Conservation (phyloP, 2,113 vertebrate species). For the Ginglymostoma cirratum region DNA sequence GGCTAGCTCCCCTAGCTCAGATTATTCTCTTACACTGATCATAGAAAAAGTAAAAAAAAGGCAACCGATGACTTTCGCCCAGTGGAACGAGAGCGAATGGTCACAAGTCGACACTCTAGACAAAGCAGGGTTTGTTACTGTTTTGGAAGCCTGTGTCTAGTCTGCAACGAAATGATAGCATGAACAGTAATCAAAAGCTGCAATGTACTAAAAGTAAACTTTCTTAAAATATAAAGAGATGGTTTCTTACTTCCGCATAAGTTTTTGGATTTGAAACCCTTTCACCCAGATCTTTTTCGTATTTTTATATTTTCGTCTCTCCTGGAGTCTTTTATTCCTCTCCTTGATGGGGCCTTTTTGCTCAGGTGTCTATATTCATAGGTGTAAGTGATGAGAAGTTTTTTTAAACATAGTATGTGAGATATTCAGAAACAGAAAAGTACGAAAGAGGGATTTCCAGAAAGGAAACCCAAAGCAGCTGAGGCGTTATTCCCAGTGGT, state of each 20-base stretch:
- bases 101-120: neutral
- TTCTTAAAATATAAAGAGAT: neutral
- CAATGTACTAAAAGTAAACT: neutral
- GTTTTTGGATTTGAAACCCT: neutral
- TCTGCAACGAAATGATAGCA: neutral
- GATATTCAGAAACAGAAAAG: neutral
- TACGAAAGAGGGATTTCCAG: neutral
- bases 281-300: neutral
- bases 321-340: neutral
- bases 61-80: neutral
- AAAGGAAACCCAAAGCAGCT: neutral
- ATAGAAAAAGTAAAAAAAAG: neutral
- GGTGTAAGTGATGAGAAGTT: neutral
- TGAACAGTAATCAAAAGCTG: neutral
- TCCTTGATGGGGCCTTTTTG: no score
- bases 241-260: neutral
- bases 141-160: neutral
- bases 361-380: neutral
- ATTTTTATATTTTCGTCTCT: no score
- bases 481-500: neutral
- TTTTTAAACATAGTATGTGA: neutral
- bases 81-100: neutral
- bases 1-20: neutral
- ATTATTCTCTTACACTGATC: neutral
- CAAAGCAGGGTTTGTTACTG: neutral